A percentile compares a stretch with the other conserved stretches of the same genome.
Evolutionary conservation across 2,797 vertebrate species (phyloP).

Genomic region (Antrozous pallidus): DNA sequence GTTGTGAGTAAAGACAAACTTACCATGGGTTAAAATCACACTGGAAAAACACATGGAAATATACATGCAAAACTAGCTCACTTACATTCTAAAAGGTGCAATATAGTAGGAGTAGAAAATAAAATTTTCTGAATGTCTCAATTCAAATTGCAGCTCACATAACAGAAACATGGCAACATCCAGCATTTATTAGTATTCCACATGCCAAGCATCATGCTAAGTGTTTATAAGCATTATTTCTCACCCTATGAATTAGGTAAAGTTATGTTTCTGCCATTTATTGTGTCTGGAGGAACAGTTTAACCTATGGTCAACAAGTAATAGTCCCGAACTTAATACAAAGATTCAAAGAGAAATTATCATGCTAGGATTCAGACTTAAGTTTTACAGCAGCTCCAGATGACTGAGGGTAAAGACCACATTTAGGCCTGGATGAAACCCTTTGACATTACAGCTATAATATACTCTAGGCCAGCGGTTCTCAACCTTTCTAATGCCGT

Average conservation of each 20-base stretch:
- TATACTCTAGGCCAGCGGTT: neutral
- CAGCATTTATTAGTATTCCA: constrained; percentile 33
- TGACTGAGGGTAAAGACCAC: neutral
- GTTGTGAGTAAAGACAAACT: constrained; percentile 6
- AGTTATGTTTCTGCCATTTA: constrained; percentile 18
- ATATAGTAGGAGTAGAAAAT: neutral
- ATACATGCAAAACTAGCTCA: neutral
- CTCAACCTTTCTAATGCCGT: no score
- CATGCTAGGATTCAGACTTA: neutral
- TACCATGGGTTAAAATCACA: neutral
- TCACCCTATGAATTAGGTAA: neutral
- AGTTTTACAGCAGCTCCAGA: neutral
- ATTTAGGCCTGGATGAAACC: neutral
- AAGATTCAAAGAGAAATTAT: neutral
- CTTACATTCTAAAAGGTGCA: constrained; percentile 41
- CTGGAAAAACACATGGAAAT: neutral
- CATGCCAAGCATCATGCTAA: neutral
- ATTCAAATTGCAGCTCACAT: constrained; percentile 28
- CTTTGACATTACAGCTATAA: neutral
- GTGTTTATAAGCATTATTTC: constrained; percentile 39
- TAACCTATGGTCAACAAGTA: neutral
- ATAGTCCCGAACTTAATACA: constrained; percentile 8
- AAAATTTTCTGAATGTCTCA: constrained; percentile 29
- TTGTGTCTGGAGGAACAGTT: neutral
- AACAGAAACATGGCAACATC: neutral